Base-by-base conservation (phyloP, 2,797 vertebrate genomes). In the Typhlichthys eigenmanni region DNA sequence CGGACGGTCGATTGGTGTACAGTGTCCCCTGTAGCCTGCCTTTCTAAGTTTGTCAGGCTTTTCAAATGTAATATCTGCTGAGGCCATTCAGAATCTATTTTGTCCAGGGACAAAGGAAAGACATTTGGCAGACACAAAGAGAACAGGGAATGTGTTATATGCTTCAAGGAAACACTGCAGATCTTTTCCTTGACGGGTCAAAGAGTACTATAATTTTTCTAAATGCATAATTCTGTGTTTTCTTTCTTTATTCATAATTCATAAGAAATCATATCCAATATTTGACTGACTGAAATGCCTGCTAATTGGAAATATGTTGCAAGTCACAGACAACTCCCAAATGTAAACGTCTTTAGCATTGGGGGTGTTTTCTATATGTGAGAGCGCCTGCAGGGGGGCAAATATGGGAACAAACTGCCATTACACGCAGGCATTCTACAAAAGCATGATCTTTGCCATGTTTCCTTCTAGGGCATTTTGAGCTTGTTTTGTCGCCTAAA, bases 1-100 rank as follows among this genome's bases (percentile, higher is more conserved):
- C 81, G 55, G 80, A 82, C 82, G 79, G 88, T 83, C 77, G 81
- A 62, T 77, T 76, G 73, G 73, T 78, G 75, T 16, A 17, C 38
- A 4, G 6, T n/a, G 5, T 55, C 38, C 10, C 43, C 17, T 38
- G 5, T 13, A 56, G 55, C 4, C n/a, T 13, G 56, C 65, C 11
- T 53, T 58, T 71, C 29, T 0, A 43, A 47, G 47, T 48, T 48
- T n/a, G 47, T 48, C 47, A 13, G 47, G 47, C 47, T 48, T 48
- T 48, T 12, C 4, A 12, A 48, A 12, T 34, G 5, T 13, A 34
- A 58, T 29, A 48, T 50, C 62, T 77, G 66, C 60, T n/a, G 48
- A 38, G 64, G 58, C 62, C 59, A 54, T 50, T 54, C 16, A 17
- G 38, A 48, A 48, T 43, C 34, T 62, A 24, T 64, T 72, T 68